Percentiles rank a stretch among this genome's conserved stretches.
Conservation (phyloP, 1,140 invertebrate genomes). For the Papilio machaon region DNA sequence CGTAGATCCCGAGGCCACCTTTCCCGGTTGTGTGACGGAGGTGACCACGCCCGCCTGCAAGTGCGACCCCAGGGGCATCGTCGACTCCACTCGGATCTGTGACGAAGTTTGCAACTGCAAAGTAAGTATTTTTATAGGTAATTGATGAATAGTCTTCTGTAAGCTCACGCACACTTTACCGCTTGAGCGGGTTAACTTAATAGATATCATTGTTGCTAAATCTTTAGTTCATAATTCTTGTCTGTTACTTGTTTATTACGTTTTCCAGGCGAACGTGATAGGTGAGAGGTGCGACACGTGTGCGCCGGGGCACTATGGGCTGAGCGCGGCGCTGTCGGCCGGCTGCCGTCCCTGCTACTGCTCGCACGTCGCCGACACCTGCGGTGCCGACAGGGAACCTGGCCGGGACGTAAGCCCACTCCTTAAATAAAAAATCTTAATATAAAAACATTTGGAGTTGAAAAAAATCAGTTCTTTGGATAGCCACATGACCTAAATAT, state of each 20-base stretch:
- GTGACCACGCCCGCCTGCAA: conserved; percentile 83
- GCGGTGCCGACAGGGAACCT: conserved; percentile 74
- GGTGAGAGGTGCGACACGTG: conserved; percentile 92
- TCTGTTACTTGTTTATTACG: neutral
- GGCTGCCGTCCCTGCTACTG: conserved; percentile 97
- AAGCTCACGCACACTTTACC: neutral
- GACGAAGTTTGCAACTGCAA: conserved; percentile 94
- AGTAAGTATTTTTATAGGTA: conserved; percentile 70
- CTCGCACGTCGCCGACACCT: conserved; percentile 91
- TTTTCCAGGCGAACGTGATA: conserved; percentile 86
- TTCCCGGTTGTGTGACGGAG: conserved; percentile 87
- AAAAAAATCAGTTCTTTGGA: neutral
- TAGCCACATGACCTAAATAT: neutral
- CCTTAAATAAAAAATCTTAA: neutral
- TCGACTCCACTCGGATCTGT: conserved; percentile 86
- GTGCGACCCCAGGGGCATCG: conserved; percentile 89
- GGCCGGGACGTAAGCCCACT: conserved; percentile 53
- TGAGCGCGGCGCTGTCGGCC: conserved; percentile 87
- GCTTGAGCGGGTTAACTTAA: neutral
- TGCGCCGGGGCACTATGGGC: conserved; percentile 91
- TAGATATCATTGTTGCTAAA: neutral
- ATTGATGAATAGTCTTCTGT: neutral
- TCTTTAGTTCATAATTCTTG: neutral
- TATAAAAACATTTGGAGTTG: neutral
- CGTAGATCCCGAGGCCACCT: conserved; percentile 89